Evolutionary conservation across 2,888 invertebrate species (phyloP), one percentile per base, ranked within the genome.

Genomic region (Anoplius nigerrimus): DNA sequence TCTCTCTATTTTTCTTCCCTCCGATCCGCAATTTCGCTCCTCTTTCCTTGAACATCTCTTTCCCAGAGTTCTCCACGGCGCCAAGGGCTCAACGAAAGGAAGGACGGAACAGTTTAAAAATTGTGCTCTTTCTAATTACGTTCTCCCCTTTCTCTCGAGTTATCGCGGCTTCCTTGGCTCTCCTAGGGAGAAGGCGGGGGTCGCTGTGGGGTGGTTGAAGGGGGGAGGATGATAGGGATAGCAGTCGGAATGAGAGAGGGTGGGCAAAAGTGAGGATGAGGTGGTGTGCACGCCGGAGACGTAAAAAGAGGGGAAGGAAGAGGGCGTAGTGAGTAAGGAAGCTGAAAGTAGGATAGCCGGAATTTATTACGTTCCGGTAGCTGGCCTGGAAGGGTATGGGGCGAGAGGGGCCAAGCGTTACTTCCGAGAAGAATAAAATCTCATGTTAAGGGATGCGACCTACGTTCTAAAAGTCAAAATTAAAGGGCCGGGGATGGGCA

Each of bases 321-420:
- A 6, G 24, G n/a, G 42, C 20, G 20, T 20, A 42, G 21, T 20
- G 69, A 71, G 70, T 48, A 59, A 71, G 69, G 69, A 67, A 74
- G 67, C 56, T 52, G 45, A 59, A 61, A 61, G 71, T 56, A 54
- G 75, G 69, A 71, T 74, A 66, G 72, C 54, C 69, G 22, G 72
- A 75, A 80, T 82, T 81, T 79, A 81, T 78, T 77, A 77, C 79
- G 76, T 80, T 79, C 78, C 77, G 77, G 78, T 72, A 67, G 71
- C 63, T 67, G 66, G 64, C 52, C 58, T 67, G 20, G 51, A 21
- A 21, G 51, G 45, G 43, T 22, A 42, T 18, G 16, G 27, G 24
- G 34, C 45, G 51, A 43, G 43, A 8, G n/a, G 11, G 15, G 20
- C 18, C 27, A 21, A 5, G 8, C 11, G 20, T 21, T 8, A 20